Evolutionary conservation across 2,113 vertebrate species (phyloP).

Genomic region (Odontophorus gujanensis): DNA sequence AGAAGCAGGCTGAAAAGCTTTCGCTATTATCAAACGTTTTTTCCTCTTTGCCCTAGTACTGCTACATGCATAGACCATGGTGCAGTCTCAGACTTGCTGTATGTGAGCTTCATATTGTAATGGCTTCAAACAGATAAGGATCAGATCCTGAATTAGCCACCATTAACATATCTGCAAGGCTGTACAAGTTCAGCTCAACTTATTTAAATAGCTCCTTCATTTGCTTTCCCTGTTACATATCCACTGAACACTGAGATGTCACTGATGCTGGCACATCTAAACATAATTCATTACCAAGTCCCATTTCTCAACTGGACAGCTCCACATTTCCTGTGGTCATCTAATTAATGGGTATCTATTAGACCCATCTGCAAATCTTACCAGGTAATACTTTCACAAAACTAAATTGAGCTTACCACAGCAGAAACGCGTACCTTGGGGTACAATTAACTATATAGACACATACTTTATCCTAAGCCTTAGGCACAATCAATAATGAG

Average conservation of each 20-base stretch:
- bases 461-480: slow-evolving; percentile 75
- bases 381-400: slow-evolving; percentile 70
- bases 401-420: slow-evolving; percentile 78
- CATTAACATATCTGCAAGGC: slow-evolving; percentile 9
- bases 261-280: slow-evolving; percentile 53
- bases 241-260: slow-evolving; percentile 18
- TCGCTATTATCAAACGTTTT: background rate
- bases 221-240: slow-evolving; percentile 47
- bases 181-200: slow-evolving; percentile 40
- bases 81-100: background rate
- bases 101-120: background rate
- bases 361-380: slow-evolving; percentile 79
- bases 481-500: slow-evolving; percentile 81
- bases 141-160: background rate
- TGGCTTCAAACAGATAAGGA: background rate
- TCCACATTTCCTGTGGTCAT: slow-evolving; percentile 65
- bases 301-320: slow-evolving; percentile 49
- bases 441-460: slow-evolving; percentile 79
- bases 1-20: background rate
- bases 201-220: slow-evolving; percentile 55
- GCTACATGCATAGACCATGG: background rate
- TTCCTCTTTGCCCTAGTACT: background rate
- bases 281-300: slow-evolving; percentile 50
- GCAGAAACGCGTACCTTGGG: slow-evolving; percentile 77
- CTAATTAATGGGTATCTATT: slow-evolving; percentile 83